phyloP scores from a whole-genome alignment of 2,113 vertebrate genomes.

The Blennius ocellaris region DNA sequence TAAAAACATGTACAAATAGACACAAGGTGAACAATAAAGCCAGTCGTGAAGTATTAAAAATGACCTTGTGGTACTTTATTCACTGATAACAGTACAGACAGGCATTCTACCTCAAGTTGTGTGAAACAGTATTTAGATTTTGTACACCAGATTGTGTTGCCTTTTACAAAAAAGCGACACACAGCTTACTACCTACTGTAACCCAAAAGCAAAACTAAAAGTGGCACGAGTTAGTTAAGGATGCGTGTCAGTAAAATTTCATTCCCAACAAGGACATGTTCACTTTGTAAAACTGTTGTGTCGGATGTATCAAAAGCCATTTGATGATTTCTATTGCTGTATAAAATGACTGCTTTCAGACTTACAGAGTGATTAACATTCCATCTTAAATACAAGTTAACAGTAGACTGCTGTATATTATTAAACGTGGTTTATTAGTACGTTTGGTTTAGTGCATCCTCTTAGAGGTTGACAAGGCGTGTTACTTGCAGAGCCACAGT shows the following conservation, averaged over 20 bases:
- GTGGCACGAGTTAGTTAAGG: slow-evolving; percentile 12
- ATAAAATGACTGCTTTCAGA: slow-evolving; percentile 34
- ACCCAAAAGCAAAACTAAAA: slow-evolving; percentile 44
- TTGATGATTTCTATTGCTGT: slow-evolving; percentile 67
- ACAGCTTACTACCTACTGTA: slow-evolving; percentile 7
- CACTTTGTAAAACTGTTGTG: slow-evolving; percentile 32
- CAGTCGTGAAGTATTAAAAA: slow-evolving; percentile 51
- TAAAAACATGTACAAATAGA: background rate
- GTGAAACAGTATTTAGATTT: slow-evolving; percentile 69
- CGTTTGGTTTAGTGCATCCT: slow-evolving; percentile 69
- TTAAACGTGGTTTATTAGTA: slow-evolving; percentile 37
- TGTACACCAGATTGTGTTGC: slow-evolving; percentile 59
- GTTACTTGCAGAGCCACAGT: slow-evolving; percentile 59
- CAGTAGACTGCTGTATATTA: slow-evolving; percentile 38
- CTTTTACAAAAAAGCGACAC: slow-evolving; percentile 42
- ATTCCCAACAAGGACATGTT: slow-evolving; percentile 23
- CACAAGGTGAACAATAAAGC: slow-evolving; percentile 19
- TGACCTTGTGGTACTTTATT: slow-evolving; percentile 68
- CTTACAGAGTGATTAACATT: slow-evolving; percentile 41
- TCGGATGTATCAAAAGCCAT: slow-evolving; percentile 37
- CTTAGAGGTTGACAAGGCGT: slow-evolving; percentile 56
- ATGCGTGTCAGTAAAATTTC: background rate
- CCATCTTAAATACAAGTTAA: slow-evolving; percentile 32
- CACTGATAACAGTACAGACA: slow-evolving; percentile 54
- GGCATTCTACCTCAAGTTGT: slow-evolving; percentile 41